A percentile compares a stretch with the other conserved stretches of the same genome.
Evolutionary conservation across 2,113 vertebrate genomes (phyloP).

Genomic region (Planiliza haematocheilus): DNA sequence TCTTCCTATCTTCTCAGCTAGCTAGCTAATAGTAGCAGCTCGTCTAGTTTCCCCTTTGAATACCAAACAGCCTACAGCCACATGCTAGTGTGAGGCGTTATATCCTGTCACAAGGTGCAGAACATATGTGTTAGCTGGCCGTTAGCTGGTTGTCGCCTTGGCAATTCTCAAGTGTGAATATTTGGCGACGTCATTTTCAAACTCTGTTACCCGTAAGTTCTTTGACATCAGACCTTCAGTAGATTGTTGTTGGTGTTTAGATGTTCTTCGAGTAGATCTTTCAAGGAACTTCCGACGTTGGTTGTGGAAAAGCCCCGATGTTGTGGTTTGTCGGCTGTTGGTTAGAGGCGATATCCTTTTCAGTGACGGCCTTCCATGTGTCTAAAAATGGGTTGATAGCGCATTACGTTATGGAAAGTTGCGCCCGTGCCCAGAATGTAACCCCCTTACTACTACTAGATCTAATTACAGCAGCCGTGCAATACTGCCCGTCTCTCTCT

Average conservation of each 20-base stretch:
- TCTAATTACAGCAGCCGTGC: conserved; percentile 49
- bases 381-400: conserved; percentile 57
- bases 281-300: conserved; percentile 2
- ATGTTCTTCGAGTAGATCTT: background rate
- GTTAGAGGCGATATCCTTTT: conserved; percentile 57
- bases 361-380: conserved; percentile 21
- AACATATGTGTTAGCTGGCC: too few species aligned
- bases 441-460: conserved; percentile 65
- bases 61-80: too few species aligned
- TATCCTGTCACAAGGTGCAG: too few species aligned
- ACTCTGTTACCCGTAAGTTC: too few species aligned
- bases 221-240: background rate
- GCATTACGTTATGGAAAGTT: conserved; percentile 75
- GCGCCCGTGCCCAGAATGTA: conserved; percentile 65
- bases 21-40: too few species aligned
- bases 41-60: too few species aligned
- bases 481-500: background rate
- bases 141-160: too few species aligned
- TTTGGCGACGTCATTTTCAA: too few species aligned
- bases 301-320: conserved; percentile 45
- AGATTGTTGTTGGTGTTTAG: background rate
- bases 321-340: conserved; percentile 52
- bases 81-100: too few species aligned
- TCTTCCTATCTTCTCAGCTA: too few species aligned
- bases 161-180: too few species aligned